Evolutionary conservation across 2,113 vertebrate species (phyloP).

Genomic region (Thermophis baileyi): DNA sequence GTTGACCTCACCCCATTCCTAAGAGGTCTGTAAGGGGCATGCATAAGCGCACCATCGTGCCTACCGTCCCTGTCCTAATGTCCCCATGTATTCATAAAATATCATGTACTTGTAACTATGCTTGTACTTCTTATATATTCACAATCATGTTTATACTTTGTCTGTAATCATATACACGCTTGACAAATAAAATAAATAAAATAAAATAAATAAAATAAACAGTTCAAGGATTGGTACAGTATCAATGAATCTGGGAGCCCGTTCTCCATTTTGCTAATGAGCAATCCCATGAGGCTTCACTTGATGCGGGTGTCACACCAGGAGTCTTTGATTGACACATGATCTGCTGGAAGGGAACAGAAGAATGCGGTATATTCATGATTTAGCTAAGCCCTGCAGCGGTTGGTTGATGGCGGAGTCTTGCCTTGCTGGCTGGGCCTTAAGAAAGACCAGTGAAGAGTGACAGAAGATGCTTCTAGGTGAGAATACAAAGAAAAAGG

Average conservation of each 20-base stretch:
- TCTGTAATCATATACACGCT: too few species aligned
- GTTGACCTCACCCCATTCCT: too few species aligned
- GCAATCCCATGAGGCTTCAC: background rate
- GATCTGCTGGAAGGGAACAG: slow-evolving; percentile 1
- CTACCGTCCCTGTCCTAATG: too few species aligned
- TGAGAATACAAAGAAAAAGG: background rate
- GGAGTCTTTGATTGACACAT: slow-evolving; percentile 11
- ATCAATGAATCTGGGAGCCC: background rate
- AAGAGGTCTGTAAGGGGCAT: too few species aligned
- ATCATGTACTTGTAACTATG: too few species aligned
- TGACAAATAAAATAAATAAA: too few species aligned
- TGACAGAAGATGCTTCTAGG: background rate
- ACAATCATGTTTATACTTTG: too few species aligned
- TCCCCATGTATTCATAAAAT: too few species aligned
- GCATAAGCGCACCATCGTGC: too few species aligned
- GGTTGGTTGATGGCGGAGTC: background rate
- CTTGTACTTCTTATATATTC: too few species aligned
- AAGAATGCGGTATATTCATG: background rate
- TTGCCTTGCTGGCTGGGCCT: background rate
- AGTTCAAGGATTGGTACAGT: background rate
- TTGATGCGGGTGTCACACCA: background rate
- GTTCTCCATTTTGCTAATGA: background rate
- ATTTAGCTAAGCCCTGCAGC: background rate
- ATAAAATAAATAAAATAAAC: too few species aligned
- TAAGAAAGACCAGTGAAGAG: background rate